phyloP scores from a whole-genome alignment of 53 echinoderm and acorn worm genomes.

The Paracentrotus lividus region DNA sequence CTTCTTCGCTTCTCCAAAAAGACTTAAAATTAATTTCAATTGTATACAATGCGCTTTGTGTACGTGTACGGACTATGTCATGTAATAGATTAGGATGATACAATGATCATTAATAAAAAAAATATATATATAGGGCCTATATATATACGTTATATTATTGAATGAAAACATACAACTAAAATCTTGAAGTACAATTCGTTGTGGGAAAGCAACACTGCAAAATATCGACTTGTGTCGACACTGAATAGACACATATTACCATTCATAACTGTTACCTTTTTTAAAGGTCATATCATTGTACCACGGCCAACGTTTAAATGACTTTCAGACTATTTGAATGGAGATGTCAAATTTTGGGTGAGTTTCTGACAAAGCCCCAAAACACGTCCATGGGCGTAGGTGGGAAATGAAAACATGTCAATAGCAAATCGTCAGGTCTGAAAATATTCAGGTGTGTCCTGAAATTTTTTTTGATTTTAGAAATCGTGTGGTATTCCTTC shows the following conservation, averaged over 20 bases:
- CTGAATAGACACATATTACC: neutral
- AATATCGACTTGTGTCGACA: neutral
- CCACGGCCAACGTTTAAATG: neutral
- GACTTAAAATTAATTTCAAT: no score
- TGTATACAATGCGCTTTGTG: no score
- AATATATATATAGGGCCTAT: no score
- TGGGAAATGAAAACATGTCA: constrained; percentile 12
- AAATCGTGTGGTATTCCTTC: constrained; percentile 1
- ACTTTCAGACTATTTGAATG: neutral
- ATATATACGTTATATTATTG: no score
- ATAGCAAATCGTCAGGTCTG: neutral
- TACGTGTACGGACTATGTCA: no score
- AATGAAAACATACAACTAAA: no score
- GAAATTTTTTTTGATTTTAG: constrained; percentile 17
- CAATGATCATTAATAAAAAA: no score
- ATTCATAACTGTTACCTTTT: neutral
- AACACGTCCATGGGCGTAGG: constrained; percentile 17
- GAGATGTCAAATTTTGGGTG: neutral
- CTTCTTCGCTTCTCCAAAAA: no score
- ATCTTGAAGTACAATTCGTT: no score
- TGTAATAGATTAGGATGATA: no score
- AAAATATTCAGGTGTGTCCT: constrained; percentile 13
- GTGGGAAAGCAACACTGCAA: neutral
- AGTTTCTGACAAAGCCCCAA: neutral
- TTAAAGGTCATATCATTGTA: neutral